phyloP scores from a whole-genome alignment of 2,888 invertebrate genomes.

The Drosophila hamatofila region DNA sequence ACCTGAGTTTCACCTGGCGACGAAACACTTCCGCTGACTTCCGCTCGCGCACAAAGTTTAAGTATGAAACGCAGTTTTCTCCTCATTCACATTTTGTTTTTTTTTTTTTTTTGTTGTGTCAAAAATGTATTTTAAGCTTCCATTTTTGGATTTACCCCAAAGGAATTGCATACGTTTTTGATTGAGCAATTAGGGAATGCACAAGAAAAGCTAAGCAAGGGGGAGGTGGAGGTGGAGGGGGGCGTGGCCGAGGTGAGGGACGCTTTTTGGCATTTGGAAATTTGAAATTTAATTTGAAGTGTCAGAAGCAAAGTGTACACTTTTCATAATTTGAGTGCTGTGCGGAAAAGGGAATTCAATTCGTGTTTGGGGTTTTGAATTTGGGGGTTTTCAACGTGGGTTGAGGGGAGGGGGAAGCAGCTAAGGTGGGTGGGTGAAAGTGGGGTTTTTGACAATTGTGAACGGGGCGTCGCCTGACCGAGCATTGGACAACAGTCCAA shows the following conservation, averaged over 20 bases:
- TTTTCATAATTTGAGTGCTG: slow-evolving; percentile 74
- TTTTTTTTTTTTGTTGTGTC: slow-evolving; percentile 4
- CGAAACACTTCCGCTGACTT: slow-evolving; percentile 67
- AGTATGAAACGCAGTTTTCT: slow-evolving; percentile 58
- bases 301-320: slow-evolving; percentile 74
- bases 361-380: slow-evolving; percentile 5
- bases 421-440: background rate
- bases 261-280: slow-evolving; percentile 44
- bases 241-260: background rate
- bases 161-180: slow-evolving; percentile 78
- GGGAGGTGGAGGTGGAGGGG: background rate
- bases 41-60: slow-evolving; percentile 55
- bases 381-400: background rate
- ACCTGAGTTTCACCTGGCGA: slow-evolving; percentile 74
- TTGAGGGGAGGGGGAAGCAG: no score
- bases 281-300: slow-evolving; percentile 71
- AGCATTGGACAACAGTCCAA: slow-evolving; percentile 46
- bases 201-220: slow-evolving; percentile 18
- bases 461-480: slow-evolving; percentile 31
- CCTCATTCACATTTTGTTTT: background rate
- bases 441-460: slow-evolving; percentile 10
- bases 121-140: slow-evolving; percentile 48
- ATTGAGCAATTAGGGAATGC: slow-evolving; percentile 76
- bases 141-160: slow-evolving; percentile 65
- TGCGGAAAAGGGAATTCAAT: slow-evolving; percentile 53